Conservation (phyloP, 2,113 vertebrate genomes). For the Eubucco bourcierii region DNA sequence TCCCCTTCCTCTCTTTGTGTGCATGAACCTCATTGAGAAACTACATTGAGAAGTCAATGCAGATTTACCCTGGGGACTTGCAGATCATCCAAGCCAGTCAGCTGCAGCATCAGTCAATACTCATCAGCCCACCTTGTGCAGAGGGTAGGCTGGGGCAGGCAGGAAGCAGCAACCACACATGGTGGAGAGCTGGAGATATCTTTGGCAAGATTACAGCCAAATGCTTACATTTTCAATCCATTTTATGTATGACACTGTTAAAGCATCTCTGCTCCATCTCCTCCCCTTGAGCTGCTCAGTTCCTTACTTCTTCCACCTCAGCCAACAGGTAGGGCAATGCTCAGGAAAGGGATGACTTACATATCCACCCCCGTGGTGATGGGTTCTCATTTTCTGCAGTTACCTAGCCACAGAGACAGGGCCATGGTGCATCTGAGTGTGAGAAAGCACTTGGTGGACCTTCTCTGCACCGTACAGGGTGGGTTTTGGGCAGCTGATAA, state of each 20-base stretch:
- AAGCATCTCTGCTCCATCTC: neutral
- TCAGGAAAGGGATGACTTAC: neutral
- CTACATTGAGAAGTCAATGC: neutral
- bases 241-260: neutral
- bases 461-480: neutral
- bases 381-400: neutral
- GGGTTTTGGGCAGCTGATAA: neutral
- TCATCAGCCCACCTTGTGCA: neutral
- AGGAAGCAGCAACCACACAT: neutral
- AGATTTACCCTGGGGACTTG: neutral
- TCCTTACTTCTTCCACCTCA: neutral
- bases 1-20: neutral
- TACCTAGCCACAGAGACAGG: neutral
- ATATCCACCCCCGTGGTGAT: rapidly evolving
- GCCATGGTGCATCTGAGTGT: rapidly evolving
- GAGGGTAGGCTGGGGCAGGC: neutral
- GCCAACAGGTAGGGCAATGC: neutral
- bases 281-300: neutral
- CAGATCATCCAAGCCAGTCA: rapidly evolving
- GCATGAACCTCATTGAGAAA: neutral
- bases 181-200: neutral
- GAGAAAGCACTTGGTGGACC: neutral
- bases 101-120: neutral
- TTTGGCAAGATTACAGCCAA: neutral
- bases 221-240: neutral